Evolutionary conservation across 2,797 vertebrate genomes (phyloP), one percentile per base, ranked within the genome.

Genomic region (Sciurus vulgaris): DNA sequence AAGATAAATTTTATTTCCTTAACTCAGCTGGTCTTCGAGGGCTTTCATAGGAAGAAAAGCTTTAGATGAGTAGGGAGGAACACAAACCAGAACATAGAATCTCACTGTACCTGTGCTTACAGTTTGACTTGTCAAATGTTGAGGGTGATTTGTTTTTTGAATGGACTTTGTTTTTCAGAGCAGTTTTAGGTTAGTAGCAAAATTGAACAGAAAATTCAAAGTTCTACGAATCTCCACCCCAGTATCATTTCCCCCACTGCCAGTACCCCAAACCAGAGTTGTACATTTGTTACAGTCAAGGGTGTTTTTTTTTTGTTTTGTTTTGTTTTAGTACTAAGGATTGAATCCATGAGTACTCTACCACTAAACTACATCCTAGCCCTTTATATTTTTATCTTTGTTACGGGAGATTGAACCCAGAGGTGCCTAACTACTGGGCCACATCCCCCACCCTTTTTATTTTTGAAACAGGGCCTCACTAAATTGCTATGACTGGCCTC

Each of bases 1-100:
- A 28, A 72, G 41, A 73, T 87, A 30, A 90, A 86, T 93, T 78
- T 44, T 51, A 38, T 86, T 96, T 95, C 22, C 20, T 89, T 86
- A 93, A 67, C 24, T 61, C n/a, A 70, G 61, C 6, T 89, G 8
- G 3, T 92, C 49, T 97, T 91, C 91, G 65, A 95, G 63, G 14
- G 33, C 30, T 35, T 83, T 91, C 44, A 20, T 54, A 87, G 73
- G 78, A 76, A 78, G 14, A 81, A 93, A 65, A 82, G 12, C 26
- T 28, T 87, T n/a, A 54, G 49, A 28, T 89, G 17, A 56, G 12
- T 59, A 67, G 94, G n/a, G 33, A 83, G 56, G 28, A 73, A 59
- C 47, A 69, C 28, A 92, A 63, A 24, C 38, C 51, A 86, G 54
- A 84, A 79, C 44, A 35, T 24, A 92, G 17, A 86, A n/a, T 95